Evolutionary conservation across 2,797 vertebrate species (phyloP), one percentile per base, ranked within the genome.

Genomic region (Sebastes cheni): DNA sequence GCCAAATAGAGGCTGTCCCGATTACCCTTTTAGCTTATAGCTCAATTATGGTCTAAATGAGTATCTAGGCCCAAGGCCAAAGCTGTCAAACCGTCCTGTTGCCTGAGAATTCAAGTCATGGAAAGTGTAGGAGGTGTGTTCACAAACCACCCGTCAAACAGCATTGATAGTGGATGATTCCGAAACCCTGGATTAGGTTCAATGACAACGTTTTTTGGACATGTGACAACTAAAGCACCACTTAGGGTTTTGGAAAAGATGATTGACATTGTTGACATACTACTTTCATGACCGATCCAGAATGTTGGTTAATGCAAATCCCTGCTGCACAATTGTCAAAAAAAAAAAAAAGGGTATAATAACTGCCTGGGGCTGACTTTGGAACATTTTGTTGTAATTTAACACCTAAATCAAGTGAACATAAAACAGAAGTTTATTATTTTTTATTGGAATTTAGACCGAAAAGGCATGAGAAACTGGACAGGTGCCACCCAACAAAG

Each of bases 11-110:
- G 90, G 89, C 87, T 87, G 87, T 89, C 86, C 56, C 56, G 79
- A 90, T 93, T 93, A 94, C 86, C 67, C 85, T 87, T 91, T 92
- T 91, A 90, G 92, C 86, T 86, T 92, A 88, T 71, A 77, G 88
- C 88, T 87, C 88, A 90, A 93, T 93, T 91, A 93, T 90, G 66
- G 75, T 86, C 82, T 84, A 80, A 91, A 77, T 87, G 85, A 91
- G 91, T 80, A 81, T 93, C 84, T 86, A 74, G 85, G 91, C 93
- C 88, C 69, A 32, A 85, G 91, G 92, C 88, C 85, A 91, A 74
- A 83, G 67, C 89, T 88, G 92, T 93, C 90, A 92, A 86, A 84
- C 67, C 8, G 77, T 75, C 75, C 81, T 81, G 83, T 81, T 85
- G 85, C 61, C 82, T 84, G 78, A 86, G 84, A 89, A 85, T 75